Conservation (phyloP, 1,140 invertebrate species). For the Neodiprion pinetum region DNA sequence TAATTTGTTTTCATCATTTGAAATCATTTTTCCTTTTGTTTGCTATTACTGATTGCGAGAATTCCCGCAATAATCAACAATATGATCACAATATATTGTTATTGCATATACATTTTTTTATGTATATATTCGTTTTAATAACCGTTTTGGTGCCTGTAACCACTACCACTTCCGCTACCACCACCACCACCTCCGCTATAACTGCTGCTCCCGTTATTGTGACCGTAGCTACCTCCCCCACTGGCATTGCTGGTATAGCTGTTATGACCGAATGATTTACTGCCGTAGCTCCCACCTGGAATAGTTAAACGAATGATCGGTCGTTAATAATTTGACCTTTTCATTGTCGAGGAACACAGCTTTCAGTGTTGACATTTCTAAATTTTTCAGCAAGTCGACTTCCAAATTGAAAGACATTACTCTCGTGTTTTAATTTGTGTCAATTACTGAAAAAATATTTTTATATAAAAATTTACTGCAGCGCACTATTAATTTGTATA, state of each 20-base stretch:
- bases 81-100: no score
- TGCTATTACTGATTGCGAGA: no score
- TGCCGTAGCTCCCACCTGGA: constrained; percentile 32
- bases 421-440: no score
- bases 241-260: constrained; percentile 38
- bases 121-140: constrained; percentile 45
- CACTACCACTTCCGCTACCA: constrained; percentile 36
- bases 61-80: no score
- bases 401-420: no score
- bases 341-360: no score
- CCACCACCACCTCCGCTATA: constrained; percentile 15
- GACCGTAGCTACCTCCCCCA: constrained; percentile 34
- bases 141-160: constrained; percentile 53
- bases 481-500: no score
- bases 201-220: constrained; percentile 47
- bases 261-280: constrained; percentile 41
- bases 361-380: no score
- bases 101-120: constrained; percentile 5
- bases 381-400: no score
- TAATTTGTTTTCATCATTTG: neutral
- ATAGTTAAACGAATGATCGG: neutral
- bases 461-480: no score
- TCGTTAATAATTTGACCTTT: constrained; percentile 40
- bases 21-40: no score
- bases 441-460: no score